A percentile compares a stretch with the other conserved stretches of the same genome.
These are phyloP conservation scores for Pedionomus torquatus DNA, from an alignment of 2,113 vertebrate species.

Conservation along the genomic window DNA sequence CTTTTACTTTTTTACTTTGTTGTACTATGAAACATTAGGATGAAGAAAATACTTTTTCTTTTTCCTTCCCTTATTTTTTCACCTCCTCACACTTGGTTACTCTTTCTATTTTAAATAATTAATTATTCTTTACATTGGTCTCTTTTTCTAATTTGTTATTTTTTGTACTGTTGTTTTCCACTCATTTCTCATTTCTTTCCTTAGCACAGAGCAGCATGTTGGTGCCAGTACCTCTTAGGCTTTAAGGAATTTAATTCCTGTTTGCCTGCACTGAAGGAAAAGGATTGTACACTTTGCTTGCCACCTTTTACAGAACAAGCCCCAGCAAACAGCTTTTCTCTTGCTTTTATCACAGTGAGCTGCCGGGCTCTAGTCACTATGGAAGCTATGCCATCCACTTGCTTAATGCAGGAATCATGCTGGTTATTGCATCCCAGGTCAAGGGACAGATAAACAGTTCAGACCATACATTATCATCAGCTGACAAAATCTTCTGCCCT, in stretches of 20 bases:
- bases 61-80: neutral
- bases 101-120: neutral
- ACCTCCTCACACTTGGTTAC: accelerated
- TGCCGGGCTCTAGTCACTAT: neutral
- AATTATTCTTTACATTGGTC: neutral
- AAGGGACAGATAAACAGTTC: slow-evolving; percentile 35
- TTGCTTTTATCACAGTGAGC: slow-evolving; percentile 23
- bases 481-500: slow-evolving; percentile 28
- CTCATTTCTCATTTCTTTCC: neutral
- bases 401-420: slow-evolving; percentile 7
- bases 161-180: neutral
- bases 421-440: neutral
- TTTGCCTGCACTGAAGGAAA: neutral
- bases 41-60: neutral
- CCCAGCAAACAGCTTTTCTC: neutral
- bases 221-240: neutral
- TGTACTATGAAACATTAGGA: neutral
- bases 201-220: neutral
- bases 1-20: neutral
- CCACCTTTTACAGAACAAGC: neutral
- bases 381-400: neutral
- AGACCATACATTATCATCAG: slow-evolving; percentile 6
- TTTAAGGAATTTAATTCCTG: neutral
- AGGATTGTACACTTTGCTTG: neutral
- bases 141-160: neutral